Percentiles rank a stretch among this genome's conserved stretches.
These are phyloP conservation scores for Callyntrura sp. DNA, from an alignment of 2,888 invertebrate species.

Conservation along the genomic window DNA sequence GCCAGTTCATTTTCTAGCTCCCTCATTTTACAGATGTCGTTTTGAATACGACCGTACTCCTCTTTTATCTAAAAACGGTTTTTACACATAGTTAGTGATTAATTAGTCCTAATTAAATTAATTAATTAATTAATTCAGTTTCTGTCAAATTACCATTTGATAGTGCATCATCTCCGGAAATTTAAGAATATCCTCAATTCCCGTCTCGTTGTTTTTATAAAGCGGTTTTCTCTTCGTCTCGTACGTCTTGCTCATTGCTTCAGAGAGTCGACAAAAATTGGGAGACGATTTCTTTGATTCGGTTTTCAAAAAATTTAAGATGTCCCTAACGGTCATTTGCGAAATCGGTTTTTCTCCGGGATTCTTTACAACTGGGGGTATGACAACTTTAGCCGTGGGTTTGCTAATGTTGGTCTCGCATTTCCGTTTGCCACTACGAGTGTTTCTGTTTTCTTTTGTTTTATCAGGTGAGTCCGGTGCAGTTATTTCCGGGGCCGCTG, in stretches of 20 bases:
- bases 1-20: not conserved
- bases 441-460: too few relatives aligned
- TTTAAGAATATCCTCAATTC: too few relatives aligned
- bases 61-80: slow-evolving; percentile 42
- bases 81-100: too few relatives aligned
- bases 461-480: too few relatives aligned
- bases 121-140: not conserved
- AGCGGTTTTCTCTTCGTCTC: not conserved
- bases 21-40: not conserved
- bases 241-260: slow-evolving; percentile 9
- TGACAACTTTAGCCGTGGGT: too few relatives aligned
- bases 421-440: too few relatives aligned
- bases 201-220: not conserved
- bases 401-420: too few relatives aligned
- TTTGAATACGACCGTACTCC: slow-evolving; percentile 8
- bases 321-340: not conserved
- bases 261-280: not conserved
- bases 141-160: slow-evolving; percentile 30
- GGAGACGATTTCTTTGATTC: not conserved
- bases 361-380: too few relatives aligned
- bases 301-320: not conserved
- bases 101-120: too few relatives aligned
- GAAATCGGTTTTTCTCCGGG: too few relatives aligned
- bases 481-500: too few relatives aligned
- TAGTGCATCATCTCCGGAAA: not conserved